phyloP scores from a whole-genome alignment of 2,113 vertebrate species.

The Bubo bubo region DNA sequence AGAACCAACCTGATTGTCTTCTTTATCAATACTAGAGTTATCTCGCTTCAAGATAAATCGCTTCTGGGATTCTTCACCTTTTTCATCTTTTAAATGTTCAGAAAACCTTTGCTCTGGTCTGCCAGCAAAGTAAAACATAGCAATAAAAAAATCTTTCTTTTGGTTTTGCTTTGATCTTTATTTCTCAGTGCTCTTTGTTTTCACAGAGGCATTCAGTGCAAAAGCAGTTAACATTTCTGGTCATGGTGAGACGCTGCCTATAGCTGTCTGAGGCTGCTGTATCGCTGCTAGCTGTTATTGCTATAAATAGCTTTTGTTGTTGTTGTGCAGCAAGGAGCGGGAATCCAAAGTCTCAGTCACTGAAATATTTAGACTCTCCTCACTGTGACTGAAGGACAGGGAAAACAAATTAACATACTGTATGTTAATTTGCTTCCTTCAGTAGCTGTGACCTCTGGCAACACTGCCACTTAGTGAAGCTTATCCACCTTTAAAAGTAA shows the following conservation, averaged over 20 bases:
- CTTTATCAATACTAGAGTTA: constrained; percentile 90
- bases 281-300: constrained; percentile 41
- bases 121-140: constrained; percentile 85
- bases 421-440: constrained; percentile 29
- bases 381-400: constrained; percentile 14
- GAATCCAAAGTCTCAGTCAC: constrained; percentile 33
- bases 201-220: constrained; percentile 60
- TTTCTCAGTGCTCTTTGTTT: constrained; percentile 65
- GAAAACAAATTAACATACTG: constrained; percentile 38
- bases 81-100: constrained; percentile 89
- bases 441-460: not conserved
- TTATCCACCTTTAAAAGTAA: not conserved
- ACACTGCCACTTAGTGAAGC: not conserved
- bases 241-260: constrained; percentile 14
- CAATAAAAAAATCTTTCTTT: constrained; percentile 77
- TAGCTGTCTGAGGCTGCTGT: not conserved
- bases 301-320: constrained; percentile 61
- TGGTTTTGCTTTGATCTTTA: constrained; percentile 31
- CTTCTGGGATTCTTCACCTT: constrained; percentile 87
- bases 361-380: constrained; percentile 45
- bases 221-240: constrained; percentile 45
- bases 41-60: constrained; percentile 89
- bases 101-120: constrained; percentile 89
- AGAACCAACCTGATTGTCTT: constrained; percentile 88
- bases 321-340: constrained; percentile 35